phyloP scores from a whole-genome alignment of 2,113 vertebrate species.

The Xiphophorus couchianus region DNA sequence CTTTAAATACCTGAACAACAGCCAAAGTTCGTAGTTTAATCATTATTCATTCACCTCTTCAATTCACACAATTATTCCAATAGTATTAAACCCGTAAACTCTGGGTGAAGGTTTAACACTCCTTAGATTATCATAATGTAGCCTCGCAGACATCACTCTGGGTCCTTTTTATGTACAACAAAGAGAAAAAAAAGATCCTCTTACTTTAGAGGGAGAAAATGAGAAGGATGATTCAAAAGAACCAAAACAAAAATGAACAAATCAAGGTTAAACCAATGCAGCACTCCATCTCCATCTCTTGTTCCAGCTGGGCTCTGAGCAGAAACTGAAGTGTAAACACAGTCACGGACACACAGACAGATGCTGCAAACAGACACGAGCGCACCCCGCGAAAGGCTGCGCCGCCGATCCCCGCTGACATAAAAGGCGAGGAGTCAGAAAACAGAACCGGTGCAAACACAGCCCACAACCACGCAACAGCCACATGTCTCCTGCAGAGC shows the following conservation, averaged over 20 bases:
- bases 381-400: slow-evolving; percentile 9
- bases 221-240: background rate
- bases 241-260: background rate
- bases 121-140: background rate
- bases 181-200: background rate
- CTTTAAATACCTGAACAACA: background rate
- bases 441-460: slow-evolving; percentile 10
- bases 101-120: background rate
- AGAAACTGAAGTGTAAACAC: slow-evolving; percentile 45
- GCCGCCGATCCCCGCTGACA: slow-evolving; percentile 33
- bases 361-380: slow-evolving; percentile 12
- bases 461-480: slow-evolving; percentile 6
- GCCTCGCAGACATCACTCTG: background rate
- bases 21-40: background rate
- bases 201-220: background rate
- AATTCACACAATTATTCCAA: background rate
- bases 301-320: slow-evolving; percentile 56
- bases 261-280: slow-evolving; percentile 2
- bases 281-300: slow-evolving; percentile 8
- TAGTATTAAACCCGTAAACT: background rate
- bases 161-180: background rate
- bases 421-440: slow-evolving; percentile 24
- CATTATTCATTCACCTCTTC: background rate
- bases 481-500: slow-evolving; percentile 14
- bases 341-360: slow-evolving; percentile 16